Evolutionary conservation across 2,113 vertebrate genomes (phyloP).

Genomic region (Struthio camelus): DNA sequence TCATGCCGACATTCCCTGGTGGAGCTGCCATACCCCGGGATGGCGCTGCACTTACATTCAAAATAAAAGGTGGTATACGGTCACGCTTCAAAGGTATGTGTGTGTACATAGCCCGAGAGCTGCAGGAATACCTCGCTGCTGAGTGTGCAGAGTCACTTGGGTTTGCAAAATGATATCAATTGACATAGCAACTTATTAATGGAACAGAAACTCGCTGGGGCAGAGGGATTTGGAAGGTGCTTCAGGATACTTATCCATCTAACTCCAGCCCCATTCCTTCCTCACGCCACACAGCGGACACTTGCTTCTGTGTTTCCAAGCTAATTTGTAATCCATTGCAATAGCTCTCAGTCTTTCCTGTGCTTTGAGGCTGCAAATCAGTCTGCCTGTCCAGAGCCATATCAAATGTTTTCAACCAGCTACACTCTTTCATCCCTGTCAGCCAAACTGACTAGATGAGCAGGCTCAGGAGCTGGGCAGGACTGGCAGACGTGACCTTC

Average conservation of each 20-base stretch:
- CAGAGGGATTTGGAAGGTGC: background rate
- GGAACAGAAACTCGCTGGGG: background rate
- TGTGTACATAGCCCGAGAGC: background rate
- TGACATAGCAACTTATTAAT: constrained; percentile 33
- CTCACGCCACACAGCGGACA: background rate
- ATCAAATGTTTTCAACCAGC: background rate
- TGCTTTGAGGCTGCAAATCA: constrained; percentile 21
- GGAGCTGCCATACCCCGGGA: background rate
- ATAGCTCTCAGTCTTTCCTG: background rate
- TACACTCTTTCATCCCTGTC: background rate
- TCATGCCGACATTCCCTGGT: fast-evolving
- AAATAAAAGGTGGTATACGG: background rate
- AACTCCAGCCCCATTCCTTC: background rate
- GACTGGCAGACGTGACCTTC: background rate
- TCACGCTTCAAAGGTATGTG: background rate
- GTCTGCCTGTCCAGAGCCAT: constrained; percentile 22
- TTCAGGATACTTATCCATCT: background rate
- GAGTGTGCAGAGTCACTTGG: background rate
- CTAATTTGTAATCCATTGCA: constrained; percentile 32
- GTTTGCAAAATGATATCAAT: background rate
- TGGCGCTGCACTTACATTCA: background rate
- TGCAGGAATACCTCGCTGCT: background rate
- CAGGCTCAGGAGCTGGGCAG: background rate
- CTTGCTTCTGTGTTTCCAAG: background rate
- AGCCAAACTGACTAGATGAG: background rate